Base-by-base conservation (phyloP, 2,888 invertebrate species). In the Brachyptera putata region DNA sequence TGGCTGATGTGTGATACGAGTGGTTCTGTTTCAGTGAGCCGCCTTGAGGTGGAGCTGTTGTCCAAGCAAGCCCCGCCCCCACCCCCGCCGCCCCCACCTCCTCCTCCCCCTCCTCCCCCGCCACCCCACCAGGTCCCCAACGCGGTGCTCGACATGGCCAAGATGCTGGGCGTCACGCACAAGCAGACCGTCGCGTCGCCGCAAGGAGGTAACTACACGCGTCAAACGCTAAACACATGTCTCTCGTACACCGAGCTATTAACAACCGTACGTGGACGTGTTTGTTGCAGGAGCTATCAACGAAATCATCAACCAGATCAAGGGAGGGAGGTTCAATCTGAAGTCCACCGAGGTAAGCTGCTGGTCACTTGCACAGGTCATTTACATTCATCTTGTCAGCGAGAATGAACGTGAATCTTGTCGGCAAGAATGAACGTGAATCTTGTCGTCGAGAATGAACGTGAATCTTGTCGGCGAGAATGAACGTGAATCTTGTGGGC, bases 241-340 rank as follows among this genome's bases (percentile, higher is more conserved):
- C n/a, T n/a, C n/a, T n/a, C n/a, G n/a, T n/a, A n/a, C n/a, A n/a
- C n/a, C n/a, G n/a, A n/a, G n/a, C n/a, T n/a, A n/a, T n/a, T n/a
- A n/a, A n/a, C n/a, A n/a, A n/a, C n/a, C n/a, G n/a, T n/a, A n/a
- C n/a, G n/a, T n/a, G n/a, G n/a, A n/a, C n/a, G 37, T 61, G 36
- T 30, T 56, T 25, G 9, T 59, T 67, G n/a, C 62, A 70, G 70
- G 67, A 56, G 86, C 84, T 1, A 87, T 87, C 66, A 86, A 87
- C 70, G 86, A 87, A 16, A 85, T 88, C 65, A 87, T 88, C 13
- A 87, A 86, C 71, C 86, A 87, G 70, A 87, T 88, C 55, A 88
- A 87, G 72, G 85, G 86, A 16, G 87, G 87, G 34, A 82, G 84
- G 67, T 87, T 87, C 73, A 86, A 85, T 0, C 74, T 88, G 22